Percentiles rank a stretch among this genome's conserved stretches.
These are phyloP conservation scores for Oreochromis spilurus DNA, from an alignment of 2,113 vertebrate genomes.

Conservation along the genomic window DNA sequence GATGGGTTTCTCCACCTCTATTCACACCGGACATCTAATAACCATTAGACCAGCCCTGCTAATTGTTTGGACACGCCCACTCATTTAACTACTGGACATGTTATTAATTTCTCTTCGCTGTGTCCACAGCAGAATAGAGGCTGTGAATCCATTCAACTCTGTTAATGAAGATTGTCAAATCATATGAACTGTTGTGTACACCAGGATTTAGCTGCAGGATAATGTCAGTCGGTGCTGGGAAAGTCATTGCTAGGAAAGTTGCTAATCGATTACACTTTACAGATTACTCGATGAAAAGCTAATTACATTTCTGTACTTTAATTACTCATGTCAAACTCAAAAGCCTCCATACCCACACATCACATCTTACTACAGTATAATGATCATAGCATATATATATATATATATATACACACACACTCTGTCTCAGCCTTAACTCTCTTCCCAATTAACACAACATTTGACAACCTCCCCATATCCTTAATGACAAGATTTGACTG, in stretches of 20 bases:
- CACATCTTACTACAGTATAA: not conserved
- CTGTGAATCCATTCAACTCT: not conserved
- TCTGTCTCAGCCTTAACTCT: not conserved
- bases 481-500: not conserved
- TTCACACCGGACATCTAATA: not conserved
- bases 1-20: not conserved
- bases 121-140: not conserved
- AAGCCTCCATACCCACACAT: not conserved
- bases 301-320: not conserved
- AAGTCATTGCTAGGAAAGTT: not conserved
- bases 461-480: not conserved
- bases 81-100: not conserved
- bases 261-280: not conserved
- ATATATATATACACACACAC: accelerated
- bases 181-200: not conserved
- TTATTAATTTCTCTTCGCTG: not conserved
- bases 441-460: not conserved
- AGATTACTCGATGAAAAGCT: not conserved
- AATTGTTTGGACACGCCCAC: conserved; percentile 2
- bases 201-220: not conserved
- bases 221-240: not conserved
- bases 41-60: not conserved
- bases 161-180: not conserved
- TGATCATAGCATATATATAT: not conserved
- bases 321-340: not conserved